Percentiles rank a stretch among this genome's conserved stretches.
Conservation (phyloP, 2,888 invertebrate genomes). For the Mycogona germanica region DNA sequence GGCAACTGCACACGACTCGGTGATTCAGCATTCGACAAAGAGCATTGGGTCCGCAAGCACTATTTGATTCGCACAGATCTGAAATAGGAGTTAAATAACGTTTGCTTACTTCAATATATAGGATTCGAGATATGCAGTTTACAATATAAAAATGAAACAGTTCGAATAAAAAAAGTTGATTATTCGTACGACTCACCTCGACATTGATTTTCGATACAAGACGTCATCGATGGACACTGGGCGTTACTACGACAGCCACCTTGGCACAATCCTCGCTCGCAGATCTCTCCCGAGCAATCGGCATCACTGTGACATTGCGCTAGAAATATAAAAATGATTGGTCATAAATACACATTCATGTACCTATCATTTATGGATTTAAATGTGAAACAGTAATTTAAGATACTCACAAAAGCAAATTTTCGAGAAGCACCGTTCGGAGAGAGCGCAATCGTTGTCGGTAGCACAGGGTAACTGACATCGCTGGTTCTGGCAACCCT, state of each 20-base stretch:
- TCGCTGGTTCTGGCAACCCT: conserved; percentile 56
- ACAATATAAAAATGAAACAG: neutral
- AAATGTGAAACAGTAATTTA: neutral
- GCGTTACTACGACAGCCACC: conserved; percentile 72
- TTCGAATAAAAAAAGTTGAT: neutral
- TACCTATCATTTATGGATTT: neutral
- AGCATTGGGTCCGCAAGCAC: conserved; percentile 67
- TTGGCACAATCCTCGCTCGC: conserved; percentile 65
- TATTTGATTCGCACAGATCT: conserved; percentile 60
- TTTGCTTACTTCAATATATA: too few relatives aligned
- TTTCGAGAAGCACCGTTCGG: conserved; percentile 25
- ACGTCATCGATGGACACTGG: conserved; percentile 55
- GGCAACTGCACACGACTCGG: conserved; percentile 63
- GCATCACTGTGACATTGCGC: conserved; percentile 47
- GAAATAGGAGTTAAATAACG: conserved; percentile 26
- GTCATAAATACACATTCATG: too few relatives aligned
- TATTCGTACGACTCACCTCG: conserved; percentile 40
- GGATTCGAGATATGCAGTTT: neutral
- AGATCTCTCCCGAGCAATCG: conserved; percentile 72
- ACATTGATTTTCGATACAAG: conserved; percentile 70
- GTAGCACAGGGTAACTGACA: conserved; percentile 59
- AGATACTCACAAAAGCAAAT: conserved; percentile 24
- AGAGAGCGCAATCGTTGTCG: conserved; percentile 47
- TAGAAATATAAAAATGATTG: conserved; percentile 1
- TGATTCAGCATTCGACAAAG: conserved; percentile 68